Conservation (phyloP, 2,888 invertebrate species). For the Drosophila quasianomalipes region DNA sequence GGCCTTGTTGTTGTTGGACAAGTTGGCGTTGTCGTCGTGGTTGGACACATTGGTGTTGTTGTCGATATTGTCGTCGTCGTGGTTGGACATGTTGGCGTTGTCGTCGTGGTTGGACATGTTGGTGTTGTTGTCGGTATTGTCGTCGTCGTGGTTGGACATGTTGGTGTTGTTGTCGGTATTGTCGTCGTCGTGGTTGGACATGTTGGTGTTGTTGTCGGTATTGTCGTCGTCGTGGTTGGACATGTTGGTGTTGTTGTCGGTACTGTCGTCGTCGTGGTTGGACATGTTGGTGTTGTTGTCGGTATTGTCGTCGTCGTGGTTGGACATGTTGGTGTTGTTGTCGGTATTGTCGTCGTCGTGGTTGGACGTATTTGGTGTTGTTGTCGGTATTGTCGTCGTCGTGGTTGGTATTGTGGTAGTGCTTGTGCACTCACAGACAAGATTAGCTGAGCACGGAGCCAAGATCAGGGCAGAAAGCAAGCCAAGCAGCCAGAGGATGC, state of each 20-base stretch:
- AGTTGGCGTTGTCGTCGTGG: no score
- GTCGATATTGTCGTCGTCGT: no score
- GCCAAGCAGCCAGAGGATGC: conserved; percentile 5
- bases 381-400: background rate
- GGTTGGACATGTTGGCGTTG: background rate
- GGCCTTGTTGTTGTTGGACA: no score
- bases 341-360: background rate
- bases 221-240: background rate
- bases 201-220: background rate
- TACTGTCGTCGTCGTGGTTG: background rate
- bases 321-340: background rate
- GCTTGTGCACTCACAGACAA: background rate
- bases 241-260: background rate
- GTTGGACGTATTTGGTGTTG: background rate
- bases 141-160: background rate
- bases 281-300: background rate
- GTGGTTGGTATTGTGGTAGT: background rate
- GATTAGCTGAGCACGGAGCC: background rate
- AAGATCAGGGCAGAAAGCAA: conserved; percentile 8
- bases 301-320: no score
- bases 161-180: background rate
- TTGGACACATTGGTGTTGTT: no score
- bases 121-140: background rate
- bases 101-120: background rate
- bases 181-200: background rate